Evolutionary conservation across 2,113 vertebrate species (phyloP), one percentile per base, ranked within the genome.

Genomic region (sheep (Ovis aries)): DNA sequence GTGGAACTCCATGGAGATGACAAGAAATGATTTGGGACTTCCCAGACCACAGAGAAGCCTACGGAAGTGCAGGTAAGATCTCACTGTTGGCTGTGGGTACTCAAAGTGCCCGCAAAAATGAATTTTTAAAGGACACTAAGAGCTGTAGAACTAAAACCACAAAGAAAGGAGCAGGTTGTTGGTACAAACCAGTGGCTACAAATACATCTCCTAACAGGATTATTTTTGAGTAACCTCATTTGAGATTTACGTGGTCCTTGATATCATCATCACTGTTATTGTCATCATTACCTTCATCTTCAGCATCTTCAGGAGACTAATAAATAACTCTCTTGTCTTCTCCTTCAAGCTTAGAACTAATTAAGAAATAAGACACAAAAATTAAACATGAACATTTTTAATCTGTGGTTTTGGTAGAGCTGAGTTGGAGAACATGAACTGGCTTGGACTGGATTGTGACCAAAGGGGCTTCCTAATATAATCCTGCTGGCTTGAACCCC

Each of bases 111-210:
- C 77, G 53, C 52, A 62, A 43, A 82, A 86, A 85, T 93, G 15
- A 91, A 86, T 93, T 91, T 93, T 80, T 88, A 84, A 97, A 96
- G 33, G 53, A 29, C 48, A 23, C 53, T 62, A 45, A 94, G 23
- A 82, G 86, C 52, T 31, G 13, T 36, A 84, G 88, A 62, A 92
- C 2, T 55, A 43, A 97, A 97, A 84, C 25, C n/a, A 43, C n/a
- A 78, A 60, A 84, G n/a, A 67, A 78, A 82, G 64, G 23, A 23
- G 50, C 19, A 71, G 50, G 16, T 62, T 40, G 15, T 86, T n/a
- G n/a, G 31, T 60, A 16, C 16, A 13, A 94, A 60, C 40, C 52
- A 60, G 33, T 31, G 19, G 71, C 80, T 91, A 48, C 48, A 92
- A 82, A 86, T 57, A 11, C 29, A 6, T 50, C 67, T 90, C 53